Evolutionary conservation across 2,113 vertebrate species (phyloP).

Genomic region (Hystrix cristata): DNA sequence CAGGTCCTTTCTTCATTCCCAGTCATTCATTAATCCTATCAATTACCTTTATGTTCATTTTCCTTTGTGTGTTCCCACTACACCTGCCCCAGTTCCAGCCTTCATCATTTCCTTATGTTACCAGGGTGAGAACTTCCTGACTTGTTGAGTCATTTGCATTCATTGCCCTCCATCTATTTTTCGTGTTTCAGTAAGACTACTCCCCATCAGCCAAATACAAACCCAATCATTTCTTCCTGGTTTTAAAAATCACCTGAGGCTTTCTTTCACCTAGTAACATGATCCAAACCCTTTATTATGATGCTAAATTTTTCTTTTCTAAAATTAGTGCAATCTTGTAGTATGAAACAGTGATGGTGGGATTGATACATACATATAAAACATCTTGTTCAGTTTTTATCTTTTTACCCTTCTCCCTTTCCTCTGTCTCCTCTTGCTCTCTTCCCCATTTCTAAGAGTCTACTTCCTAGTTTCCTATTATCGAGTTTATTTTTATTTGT

Average conservation of each 20-base stretch:
- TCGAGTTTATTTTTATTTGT: background rate
- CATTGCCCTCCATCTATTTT: background rate
- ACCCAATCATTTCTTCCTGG: background rate
- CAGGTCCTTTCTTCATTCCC: background rate
- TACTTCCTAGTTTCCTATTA: too few species aligned
- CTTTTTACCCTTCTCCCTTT: too few species aligned
- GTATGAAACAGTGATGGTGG: background rate
- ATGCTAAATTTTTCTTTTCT: background rate
- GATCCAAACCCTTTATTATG: background rate
- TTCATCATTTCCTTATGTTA: background rate
- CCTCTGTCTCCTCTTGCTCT: too few species aligned
- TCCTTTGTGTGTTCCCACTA: background rate
- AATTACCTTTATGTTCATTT: background rate
- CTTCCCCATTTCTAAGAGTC: too few species aligned
- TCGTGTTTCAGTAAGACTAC: background rate
- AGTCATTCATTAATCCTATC: background rate
- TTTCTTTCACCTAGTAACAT: background rate
- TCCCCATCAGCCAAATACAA: background rate
- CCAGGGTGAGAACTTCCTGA: background rate
- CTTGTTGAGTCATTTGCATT: background rate
- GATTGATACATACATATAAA: background rate
- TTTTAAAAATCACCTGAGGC: background rate
- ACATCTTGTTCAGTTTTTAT: background rate
- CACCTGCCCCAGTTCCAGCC: background rate
- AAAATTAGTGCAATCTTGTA: background rate